These are phyloP conservation scores for Aegithalos caudatus DNA, from an alignment of 2,113 vertebrate species.

Conservation along the genomic window DNA sequence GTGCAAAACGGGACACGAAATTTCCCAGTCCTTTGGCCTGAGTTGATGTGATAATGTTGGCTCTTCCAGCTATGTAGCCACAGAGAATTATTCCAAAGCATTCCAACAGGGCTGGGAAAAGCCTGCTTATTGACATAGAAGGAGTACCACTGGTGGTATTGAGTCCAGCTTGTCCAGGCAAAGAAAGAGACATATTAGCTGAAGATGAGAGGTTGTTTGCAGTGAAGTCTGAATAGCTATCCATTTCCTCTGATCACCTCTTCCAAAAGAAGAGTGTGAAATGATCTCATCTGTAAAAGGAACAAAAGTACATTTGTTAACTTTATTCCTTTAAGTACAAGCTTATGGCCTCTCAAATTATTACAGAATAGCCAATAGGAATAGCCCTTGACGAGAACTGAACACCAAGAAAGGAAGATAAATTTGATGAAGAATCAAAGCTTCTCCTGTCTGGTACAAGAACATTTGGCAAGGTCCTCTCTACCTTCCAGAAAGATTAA, in stretches of 20 bases:
- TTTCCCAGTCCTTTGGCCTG: slow-evolving; percentile 94
- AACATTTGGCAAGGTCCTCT: neutral
- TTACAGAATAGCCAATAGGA: neutral
- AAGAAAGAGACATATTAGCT: slow-evolving; percentile 57
- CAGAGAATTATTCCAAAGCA: slow-evolving; percentile 97
- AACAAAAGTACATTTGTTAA: slow-evolving; percentile 4
- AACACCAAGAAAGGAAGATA: neutral
- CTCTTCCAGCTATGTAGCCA: slow-evolving; percentile 90
- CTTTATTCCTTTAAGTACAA: neutral
- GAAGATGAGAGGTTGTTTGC: slow-evolving; percentile 55
- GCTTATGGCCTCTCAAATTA: neutral
- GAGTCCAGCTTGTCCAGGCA: slow-evolving; percentile 36
- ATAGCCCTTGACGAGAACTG: neutral
- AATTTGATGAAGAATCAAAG: neutral
- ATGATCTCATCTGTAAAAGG: slow-evolving; percentile 61
- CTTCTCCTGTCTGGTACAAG: neutral
- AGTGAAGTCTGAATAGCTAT: slow-evolving; percentile 51
- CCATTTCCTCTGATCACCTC: slow-evolving; percentile 67
- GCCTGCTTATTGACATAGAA: slow-evolving; percentile 90
- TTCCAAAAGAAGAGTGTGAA: slow-evolving; percentile 22
- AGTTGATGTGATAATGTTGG: slow-evolving; percentile 87
- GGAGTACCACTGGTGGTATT: slow-evolving; percentile 61
- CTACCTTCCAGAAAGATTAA: neutral
- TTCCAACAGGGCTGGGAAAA: slow-evolving; percentile 92
- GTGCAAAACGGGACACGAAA: slow-evolving; percentile 95